These are phyloP conservation scores for Elephas maximus DNA, from an alignment of 2,113 vertebrate genomes.

Conservation along the genomic window DNA sequence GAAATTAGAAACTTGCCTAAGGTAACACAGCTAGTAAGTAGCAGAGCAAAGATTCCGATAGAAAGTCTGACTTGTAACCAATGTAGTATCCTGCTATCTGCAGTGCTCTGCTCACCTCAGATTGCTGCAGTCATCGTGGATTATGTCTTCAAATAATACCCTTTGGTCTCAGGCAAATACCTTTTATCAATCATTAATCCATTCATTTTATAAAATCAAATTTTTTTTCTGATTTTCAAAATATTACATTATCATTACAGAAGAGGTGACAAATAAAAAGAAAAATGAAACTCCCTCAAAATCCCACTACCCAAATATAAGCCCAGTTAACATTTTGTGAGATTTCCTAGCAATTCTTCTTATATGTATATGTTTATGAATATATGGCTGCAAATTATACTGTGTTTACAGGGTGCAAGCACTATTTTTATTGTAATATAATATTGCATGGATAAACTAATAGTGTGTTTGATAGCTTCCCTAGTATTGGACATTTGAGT, in stretches of 20 bases:
- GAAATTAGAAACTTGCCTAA: background rate
- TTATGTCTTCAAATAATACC: background rate
- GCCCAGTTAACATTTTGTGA: background rate
- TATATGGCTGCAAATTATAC: background rate
- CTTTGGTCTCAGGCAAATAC: background rate
- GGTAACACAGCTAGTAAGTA: background rate
- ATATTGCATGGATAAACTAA: background rate
- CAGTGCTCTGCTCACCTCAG: background rate
- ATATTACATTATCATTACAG: background rate
- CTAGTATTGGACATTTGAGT: background rate
- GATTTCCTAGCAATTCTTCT: background rate
- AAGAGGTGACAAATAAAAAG: background rate
- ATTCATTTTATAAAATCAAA: background rate
- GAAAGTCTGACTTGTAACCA: background rate
- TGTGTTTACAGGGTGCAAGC: background rate
- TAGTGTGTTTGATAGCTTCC: background rate
- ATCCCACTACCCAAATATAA: background rate
- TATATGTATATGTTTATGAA: background rate
- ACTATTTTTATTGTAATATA: background rate
- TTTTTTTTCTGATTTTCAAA: conserved; percentile 40
- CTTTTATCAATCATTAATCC: background rate
- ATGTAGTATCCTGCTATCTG: background rate
- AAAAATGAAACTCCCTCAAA: background rate
- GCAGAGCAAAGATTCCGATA: background rate
- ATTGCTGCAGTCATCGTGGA: background rate